A percentile compares a stretch with the other conserved stretches of the same genome.
Conservation (phyloP, 1,140 invertebrate genomes). For the Melitaea cinxia region DNA sequence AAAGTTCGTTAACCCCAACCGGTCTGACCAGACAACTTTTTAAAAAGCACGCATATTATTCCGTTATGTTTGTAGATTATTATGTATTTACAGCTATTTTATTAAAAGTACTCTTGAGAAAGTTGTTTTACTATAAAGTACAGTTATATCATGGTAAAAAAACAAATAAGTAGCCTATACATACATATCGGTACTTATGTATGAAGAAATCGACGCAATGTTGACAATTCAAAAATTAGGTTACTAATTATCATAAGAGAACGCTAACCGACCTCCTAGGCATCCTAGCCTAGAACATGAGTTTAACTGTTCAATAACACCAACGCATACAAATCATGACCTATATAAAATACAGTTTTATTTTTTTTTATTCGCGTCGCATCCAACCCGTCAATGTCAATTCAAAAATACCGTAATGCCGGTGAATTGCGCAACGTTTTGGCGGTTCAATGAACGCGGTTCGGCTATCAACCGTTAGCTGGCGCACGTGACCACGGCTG, state of each 20-base stretch:
- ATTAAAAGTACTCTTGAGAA: constrained; percentile 24
- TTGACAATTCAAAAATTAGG: neutral
- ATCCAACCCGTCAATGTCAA: constrained; percentile 37
- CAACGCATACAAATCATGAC: constrained; percentile 55
- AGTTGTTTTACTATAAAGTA: constrained; percentile 13
- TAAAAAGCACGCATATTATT: constrained; percentile 45
- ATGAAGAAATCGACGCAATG: too few relatives aligned
- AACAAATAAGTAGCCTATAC: too few relatives aligned
- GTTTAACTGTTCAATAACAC: constrained; percentile 25
- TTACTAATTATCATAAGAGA: constrained; percentile 3
- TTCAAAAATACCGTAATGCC: constrained; percentile 42
- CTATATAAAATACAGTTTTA: constrained; percentile 53
- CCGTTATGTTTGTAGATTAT: constrained; percentile 51
- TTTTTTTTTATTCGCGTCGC: constrained; percentile 73
- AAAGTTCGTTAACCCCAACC: constrained; percentile 55
- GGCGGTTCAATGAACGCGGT: constrained; percentile 68
- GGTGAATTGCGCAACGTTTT: constrained; percentile 34
- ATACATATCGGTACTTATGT: too few relatives aligned
- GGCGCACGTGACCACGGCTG: constrained; percentile 61
- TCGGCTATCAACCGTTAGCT: constrained; percentile 73
- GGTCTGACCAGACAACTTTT: constrained; percentile 41
- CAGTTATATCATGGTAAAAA: neutral
- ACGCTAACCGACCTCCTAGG: constrained; percentile 21
- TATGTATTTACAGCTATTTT: constrained; percentile 35
- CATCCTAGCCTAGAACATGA: constrained; percentile 23